A percentile compares a stretch with the other conserved stretches of the same genome.
phyloP scores from a whole-genome alignment of 2,113 vertebrate genomes.

The Xenopus borealis region DNA sequence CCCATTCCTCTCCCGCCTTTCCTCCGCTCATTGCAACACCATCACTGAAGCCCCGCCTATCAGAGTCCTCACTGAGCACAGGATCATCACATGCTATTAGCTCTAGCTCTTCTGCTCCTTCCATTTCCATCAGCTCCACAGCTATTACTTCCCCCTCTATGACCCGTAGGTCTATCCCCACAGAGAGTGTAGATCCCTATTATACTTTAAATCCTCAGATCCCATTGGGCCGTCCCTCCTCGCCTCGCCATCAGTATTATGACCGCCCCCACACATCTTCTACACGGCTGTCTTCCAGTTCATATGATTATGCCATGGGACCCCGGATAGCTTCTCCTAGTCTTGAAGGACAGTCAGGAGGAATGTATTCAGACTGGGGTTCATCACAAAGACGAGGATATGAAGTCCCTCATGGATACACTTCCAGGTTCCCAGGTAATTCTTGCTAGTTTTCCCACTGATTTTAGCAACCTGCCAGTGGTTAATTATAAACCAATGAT shows the following conservation, averaged over 20 bases:
- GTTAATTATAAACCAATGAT: too few relatives aligned
- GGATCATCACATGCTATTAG: slow-evolving; percentile 20
- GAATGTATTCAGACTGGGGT: slow-evolving; percentile 42
- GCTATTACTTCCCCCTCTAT: slow-evolving; percentile 20
- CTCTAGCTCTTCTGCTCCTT: slow-evolving; percentile 18
- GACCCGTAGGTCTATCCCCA: slow-evolving; percentile 27
- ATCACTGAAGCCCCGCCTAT: slow-evolving; percentile 33
- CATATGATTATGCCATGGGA: slow-evolving; percentile 48
- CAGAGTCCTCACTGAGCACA: not conserved
- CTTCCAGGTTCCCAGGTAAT: slow-evolving; percentile 23
- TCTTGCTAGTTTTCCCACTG: not conserved
- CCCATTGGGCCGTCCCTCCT: slow-evolving; percentile 47
- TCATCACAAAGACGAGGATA: slow-evolving; percentile 8
- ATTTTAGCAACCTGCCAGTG: too few relatives aligned
- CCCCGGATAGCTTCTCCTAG: slow-evolving; percentile 38
- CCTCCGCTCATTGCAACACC: slow-evolving; percentile 28
- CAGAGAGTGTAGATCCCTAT: slow-evolving; percentile 10
- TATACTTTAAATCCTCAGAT: slow-evolving; percentile 24
- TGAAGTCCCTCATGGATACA: not conserved
- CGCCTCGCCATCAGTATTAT: slow-evolving; percentile 52
- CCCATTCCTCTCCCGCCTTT: slow-evolving; percentile 44
- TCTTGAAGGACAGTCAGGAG: slow-evolving; percentile 26
- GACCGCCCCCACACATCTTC: slow-evolving; percentile 40
- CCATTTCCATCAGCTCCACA: slow-evolving; percentile 35
- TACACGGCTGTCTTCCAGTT: slow-evolving; percentile 18